These are phyloP conservation scores for Phyto melanocephala DNA, from an alignment of 2,888 invertebrate species.

Conservation along the genomic window DNA sequence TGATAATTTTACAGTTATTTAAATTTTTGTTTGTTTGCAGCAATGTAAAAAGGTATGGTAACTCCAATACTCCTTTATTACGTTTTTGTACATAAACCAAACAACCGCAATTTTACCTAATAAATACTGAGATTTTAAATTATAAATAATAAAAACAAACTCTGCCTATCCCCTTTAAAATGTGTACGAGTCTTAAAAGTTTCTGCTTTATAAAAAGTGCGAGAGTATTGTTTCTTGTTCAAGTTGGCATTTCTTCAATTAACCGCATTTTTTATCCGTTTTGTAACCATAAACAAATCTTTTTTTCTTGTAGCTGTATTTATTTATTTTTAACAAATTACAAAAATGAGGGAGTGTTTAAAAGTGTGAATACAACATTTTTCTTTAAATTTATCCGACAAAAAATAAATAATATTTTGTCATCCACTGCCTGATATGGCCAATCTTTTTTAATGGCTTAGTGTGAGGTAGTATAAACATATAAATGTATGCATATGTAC, in stretches of 20 bases:
- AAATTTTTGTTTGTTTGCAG: too few species aligned
- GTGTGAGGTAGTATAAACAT: too few species aligned
- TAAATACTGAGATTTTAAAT: background rate
- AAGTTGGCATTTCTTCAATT: conserved; percentile 30
- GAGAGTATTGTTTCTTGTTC: conserved; percentile 24
- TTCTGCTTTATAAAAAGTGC: conserved; percentile 28
- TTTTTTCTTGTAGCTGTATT: background rate
- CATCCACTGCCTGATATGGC: background rate
- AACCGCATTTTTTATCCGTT: background rate
- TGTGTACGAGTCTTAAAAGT: background rate
- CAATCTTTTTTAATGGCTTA: background rate
- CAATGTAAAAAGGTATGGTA: too few species aligned
- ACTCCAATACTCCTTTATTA: too few species aligned
- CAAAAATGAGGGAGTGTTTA: conserved; percentile 7
- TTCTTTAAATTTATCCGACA: background rate
- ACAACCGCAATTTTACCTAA: too few species aligned
- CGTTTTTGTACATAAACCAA: too few species aligned
- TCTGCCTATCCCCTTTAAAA: background rate
- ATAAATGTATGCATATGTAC: too few species aligned
- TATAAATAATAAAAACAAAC: background rate
- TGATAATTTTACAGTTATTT: too few species aligned
- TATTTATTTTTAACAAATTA: background rate
- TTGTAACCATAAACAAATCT: background rate
- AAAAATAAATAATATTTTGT: conserved; percentile 9
- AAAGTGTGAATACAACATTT: conserved; percentile 37